phyloP scores from a whole-genome alignment of 2,888 invertebrate genomes.

The Uloborus plumipes region DNA sequence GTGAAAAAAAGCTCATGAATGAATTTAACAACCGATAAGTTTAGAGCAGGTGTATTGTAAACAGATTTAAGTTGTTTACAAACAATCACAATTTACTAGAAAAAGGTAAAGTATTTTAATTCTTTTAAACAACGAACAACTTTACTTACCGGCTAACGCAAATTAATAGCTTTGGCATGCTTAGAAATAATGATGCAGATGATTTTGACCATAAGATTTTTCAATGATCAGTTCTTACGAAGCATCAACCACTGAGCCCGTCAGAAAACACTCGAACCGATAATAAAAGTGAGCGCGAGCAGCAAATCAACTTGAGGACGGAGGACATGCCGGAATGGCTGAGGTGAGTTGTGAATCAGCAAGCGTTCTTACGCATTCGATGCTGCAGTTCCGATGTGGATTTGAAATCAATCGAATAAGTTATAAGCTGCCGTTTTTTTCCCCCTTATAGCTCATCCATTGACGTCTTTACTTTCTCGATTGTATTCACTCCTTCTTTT shows the following conservation, averaged over 20 bases:
- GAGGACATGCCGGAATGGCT: not conserved
- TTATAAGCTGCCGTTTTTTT: no score
- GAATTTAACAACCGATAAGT: not conserved
- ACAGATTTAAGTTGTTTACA: no score
- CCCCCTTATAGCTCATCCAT: no score
- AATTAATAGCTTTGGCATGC: constrained; percentile 34
- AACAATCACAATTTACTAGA: not conserved
- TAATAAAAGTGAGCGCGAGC: not conserved
- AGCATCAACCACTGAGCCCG: constrained; percentile 16
- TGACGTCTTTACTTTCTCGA: no score
- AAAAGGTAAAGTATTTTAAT: not conserved
- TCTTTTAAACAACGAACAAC: not conserved
- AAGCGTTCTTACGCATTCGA: not conserved
- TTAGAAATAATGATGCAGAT: constrained; percentile 17
- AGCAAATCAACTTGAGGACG: not conserved
- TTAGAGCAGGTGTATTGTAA: no score
- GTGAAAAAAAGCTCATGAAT: not conserved
- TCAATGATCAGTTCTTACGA: not conserved
- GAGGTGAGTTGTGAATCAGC: constrained; percentile 5
- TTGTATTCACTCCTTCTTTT: no score
- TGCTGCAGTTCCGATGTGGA: not conserved
- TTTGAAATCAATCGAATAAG: no score
- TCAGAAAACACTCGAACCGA: constrained; percentile 3
- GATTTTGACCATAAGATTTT: not conserved
- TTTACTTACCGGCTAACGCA: constrained; percentile 43